Evolutionary conservation across 2,113 vertebrate genomes (phyloP).

Genomic region (Enhydra lutris): DNA sequence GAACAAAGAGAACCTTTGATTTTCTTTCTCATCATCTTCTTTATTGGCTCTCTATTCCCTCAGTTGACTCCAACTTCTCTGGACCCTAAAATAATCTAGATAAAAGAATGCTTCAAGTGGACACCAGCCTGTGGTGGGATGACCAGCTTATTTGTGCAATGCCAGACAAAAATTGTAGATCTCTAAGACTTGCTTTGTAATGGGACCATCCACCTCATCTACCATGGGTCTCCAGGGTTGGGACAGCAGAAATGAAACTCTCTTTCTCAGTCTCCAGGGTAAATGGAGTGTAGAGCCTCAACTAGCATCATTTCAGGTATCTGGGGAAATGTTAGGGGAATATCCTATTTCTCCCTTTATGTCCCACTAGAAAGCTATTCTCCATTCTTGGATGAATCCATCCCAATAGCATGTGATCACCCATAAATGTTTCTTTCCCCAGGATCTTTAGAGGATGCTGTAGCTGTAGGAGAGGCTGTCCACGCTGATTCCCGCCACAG

Average conservation of each 20-base stretch:
- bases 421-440: neutral
- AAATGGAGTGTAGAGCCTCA: neutral
- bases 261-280: neutral
- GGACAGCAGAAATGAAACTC: neutral
- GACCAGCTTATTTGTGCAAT: neutral
- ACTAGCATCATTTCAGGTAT: neutral
- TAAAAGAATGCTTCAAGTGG: neutral
- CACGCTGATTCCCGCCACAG: slow-evolving; percentile 75
- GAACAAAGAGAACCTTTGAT: neutral
- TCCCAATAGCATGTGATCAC: neutral
- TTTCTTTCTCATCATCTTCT: neutral
- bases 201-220: neutral
- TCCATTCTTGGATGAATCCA: neutral
- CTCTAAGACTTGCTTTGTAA: neutral
- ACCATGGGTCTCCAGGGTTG: neutral
- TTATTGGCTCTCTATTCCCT: neutral
- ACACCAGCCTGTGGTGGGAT: neutral
- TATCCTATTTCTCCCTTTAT: neutral
- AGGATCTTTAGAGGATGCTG: slow-evolving; percentile 75
- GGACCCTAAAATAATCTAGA: neutral
- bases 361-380: neutral
- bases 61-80: neutral
- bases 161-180: neutral
- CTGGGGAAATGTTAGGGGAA: neutral
- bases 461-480: slow-evolving; percentile 69